These are phyloP conservation scores for Pseudochromis fuscus DNA, from an alignment of 2,797 vertebrate genomes.

Conservation along the genomic window DNA sequence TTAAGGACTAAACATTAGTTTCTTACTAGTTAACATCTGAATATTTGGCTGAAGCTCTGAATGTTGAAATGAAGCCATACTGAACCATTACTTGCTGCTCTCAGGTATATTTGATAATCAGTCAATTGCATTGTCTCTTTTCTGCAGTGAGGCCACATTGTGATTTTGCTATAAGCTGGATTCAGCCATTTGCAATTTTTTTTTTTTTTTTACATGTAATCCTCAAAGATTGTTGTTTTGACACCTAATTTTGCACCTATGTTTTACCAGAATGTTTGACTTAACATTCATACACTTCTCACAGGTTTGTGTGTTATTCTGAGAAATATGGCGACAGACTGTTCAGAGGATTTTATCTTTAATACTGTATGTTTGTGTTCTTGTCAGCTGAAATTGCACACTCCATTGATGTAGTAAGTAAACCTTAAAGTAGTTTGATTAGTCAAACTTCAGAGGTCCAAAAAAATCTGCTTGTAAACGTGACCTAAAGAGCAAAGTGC, in stretches of 20 bases:
- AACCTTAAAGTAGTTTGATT: conserved; percentile 1
- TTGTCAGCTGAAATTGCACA: conserved; percentile 17
- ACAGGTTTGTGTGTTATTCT: conserved; percentile 16
- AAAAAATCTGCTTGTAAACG: conserved; percentile 4
- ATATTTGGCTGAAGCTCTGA: conserved; percentile 24
- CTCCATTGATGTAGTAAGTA: conserved; percentile 8
- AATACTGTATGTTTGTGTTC: conserved; percentile 8
- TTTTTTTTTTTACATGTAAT: conserved; percentile 19
- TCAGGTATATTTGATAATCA: conserved; percentile 73
- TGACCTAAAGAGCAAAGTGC: conserved; percentile 32
- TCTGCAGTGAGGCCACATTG: conserved; percentile 19
- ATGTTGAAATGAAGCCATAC: conserved; percentile 69
- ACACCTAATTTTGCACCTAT: conserved; percentile 4
- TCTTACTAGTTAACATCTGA: conserved; percentile 9
- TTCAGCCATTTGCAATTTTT: too few relatives aligned
- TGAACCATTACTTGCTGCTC: conserved; percentile 55
- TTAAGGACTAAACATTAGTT: conserved; percentile 14
- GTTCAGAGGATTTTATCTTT: conserved; percentile 13
- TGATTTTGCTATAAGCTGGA: conserved; percentile 24
- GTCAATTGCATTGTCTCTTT: conserved; percentile 20
- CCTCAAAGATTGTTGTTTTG: background rate
- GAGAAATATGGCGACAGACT: conserved; percentile 5
- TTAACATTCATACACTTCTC: background rate
- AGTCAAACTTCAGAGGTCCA: background rate
- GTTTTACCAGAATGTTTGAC: too few relatives aligned